These are phyloP conservation scores for Pseudorectes ferrugineus DNA, from an alignment of 2,113 vertebrate genomes.

Conservation along the genomic window DNA sequence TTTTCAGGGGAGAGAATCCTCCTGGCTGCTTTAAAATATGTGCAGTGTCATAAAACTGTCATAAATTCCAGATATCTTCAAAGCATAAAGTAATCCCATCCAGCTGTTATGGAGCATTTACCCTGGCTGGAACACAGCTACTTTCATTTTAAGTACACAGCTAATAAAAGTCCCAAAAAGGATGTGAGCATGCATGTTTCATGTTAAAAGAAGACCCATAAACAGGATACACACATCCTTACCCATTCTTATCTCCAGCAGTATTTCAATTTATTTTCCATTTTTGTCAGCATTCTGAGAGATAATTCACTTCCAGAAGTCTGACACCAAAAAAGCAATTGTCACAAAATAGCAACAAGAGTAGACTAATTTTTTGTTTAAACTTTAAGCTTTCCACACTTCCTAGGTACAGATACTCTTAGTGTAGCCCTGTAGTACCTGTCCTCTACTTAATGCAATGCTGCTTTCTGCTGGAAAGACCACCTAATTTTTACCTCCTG, in stretches of 20 bases:
- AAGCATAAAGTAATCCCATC: slow-evolving; percentile 17
- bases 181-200: slow-evolving; percentile 14
- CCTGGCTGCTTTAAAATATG: slow-evolving; percentile 8
- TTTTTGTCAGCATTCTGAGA: background rate
- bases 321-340: background rate
- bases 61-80: slow-evolving; percentile 42
- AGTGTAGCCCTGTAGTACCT: background rate
- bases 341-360: background rate
- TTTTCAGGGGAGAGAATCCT: slow-evolving; percentile 11
- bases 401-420: background rate
- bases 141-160: slow-evolving; percentile 14
- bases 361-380: background rate
- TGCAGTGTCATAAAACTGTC: slow-evolving; percentile 44
- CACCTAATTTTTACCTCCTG: background rate
- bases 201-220: background rate
- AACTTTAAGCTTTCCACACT: background rate
- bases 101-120: slow-evolving; percentile 12
- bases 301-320: background rate
- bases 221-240: slow-evolving; percentile 27
- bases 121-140: background rate
- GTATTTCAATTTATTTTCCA: slow-evolving; percentile 22
- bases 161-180: background rate
- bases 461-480: background rate
- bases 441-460: background rate
- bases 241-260: slow-evolving; percentile 8